Base-by-base conservation (phyloP, 2,113 vertebrate genomes). In the Cariama cristata region DNA sequence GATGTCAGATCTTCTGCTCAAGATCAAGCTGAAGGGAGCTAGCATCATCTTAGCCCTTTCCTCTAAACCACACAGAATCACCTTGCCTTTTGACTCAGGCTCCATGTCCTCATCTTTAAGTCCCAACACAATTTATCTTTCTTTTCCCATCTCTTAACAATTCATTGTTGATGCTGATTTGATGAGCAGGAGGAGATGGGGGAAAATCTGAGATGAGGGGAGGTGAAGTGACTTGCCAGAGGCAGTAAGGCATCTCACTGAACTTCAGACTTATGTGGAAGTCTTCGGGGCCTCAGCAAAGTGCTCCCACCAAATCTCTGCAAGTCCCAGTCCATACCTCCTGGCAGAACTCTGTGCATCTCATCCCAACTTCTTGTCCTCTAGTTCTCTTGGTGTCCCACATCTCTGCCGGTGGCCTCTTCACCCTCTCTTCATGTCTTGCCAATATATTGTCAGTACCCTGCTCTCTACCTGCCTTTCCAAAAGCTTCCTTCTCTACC, bases 1-100 rank as follows among this genome's bases (percentile, higher is more conserved):
- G 13, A 77, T 79, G 71, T 83, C 77, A 88, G 45, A 87, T 94
- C 86, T 92, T 92, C 76, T 93, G 73, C 67, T 84, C 58, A 76
- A 80, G 68, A 72, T 45, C 58, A 75, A 50, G 56, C 62, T 79
- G 64, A 69, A 79, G 32, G 24, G 38, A 95, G 49, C 40, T 75
- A 60, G 83, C 3, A 2, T 62, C 4, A 1, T n/a, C 45, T 85
- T 58, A 69, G 75, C 19, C 13, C 47, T 66, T 88, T 86, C 55
- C 50, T 45, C 32, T 71, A 79, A 97, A 38, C 30, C 9, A 14
- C 58, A 73, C 8, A 73, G 66, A 96, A 73, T 58, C 35, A 50
- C 50, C 32, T 72, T 3, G 7, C 55, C n/a, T 90, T 88, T 93
- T 68, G 62, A 90, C 30, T 79, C n/a, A 21, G 49, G 24, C 60